Conservation (phyloP, 1,140 invertebrate species). For the Hesperophylax magnus region DNA sequence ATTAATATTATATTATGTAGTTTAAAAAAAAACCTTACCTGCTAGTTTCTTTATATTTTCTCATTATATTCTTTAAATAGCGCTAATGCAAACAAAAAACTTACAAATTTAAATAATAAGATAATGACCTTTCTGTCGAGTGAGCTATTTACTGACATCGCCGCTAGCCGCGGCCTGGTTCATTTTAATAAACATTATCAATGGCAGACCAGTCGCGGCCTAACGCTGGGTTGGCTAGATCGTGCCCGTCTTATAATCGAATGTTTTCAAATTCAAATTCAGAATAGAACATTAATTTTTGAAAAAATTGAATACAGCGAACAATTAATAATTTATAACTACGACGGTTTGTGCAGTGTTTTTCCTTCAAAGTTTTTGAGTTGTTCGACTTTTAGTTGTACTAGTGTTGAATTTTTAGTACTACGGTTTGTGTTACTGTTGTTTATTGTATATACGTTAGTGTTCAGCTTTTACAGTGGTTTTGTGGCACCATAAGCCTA, state of each 20-base stretch:
- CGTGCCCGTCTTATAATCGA: background rate
- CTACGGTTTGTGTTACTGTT: no score
- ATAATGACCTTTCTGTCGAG: background rate
- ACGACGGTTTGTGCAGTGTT: background rate
- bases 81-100: no score
- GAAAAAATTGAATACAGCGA: constrained; percentile 4
- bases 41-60: no score
- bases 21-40: no score
- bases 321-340: background rate
- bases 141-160: background rate
- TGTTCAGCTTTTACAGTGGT: no score
- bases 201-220: constrained; percentile 19
- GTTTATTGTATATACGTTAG: no score
- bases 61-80: no score
- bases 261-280: constrained; percentile 23
- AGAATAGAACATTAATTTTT: background rate
- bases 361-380: background rate
- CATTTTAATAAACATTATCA: constrained; percentile 2
- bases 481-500: no score
- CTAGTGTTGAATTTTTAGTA: no score
- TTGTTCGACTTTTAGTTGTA: no score
- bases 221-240: background rate
- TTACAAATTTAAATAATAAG: no score
- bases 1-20: no score
- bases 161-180: background rate